Evolutionary conservation across 1,140 invertebrate species (phyloP).

Genomic region (Drosophila yakuba): DNA sequence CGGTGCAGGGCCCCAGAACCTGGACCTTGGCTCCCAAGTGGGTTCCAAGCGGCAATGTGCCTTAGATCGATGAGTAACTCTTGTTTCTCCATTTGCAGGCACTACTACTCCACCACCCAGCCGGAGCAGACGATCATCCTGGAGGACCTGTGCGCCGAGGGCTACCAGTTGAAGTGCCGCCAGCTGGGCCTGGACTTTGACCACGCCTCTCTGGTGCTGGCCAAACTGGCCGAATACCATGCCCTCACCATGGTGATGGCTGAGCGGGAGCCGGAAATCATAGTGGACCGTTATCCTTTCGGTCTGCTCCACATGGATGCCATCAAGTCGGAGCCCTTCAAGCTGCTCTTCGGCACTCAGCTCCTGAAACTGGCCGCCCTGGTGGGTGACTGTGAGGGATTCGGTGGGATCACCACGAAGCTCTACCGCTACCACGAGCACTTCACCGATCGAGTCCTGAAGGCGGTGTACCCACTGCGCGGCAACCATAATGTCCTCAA

Average conservation of each 20-base stretch:
- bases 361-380: slow-evolving; percentile 66
- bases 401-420: slow-evolving; percentile 78
- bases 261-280: slow-evolving; percentile 58
- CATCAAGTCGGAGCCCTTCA: slow-evolving; percentile 74
- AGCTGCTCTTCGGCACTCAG: slow-evolving; percentile 70
- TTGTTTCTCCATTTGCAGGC: slow-evolving; percentile 51
- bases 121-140: slow-evolving; percentile 78
- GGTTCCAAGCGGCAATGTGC: not conserved
- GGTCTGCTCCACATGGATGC: slow-evolving; percentile 75
- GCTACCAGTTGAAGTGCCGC: slow-evolving; percentile 75
- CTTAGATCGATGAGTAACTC: not conserved
- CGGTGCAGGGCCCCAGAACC: not conserved
- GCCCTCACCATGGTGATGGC: slow-evolving; percentile 76
- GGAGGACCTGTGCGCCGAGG: slow-evolving; percentile 65
- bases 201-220: slow-evolving; percentile 63
- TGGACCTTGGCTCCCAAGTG: slow-evolving; percentile 69
- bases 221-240: slow-evolving; percentile 76
- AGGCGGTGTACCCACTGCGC: slow-evolving; percentile 67
- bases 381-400: slow-evolving; percentile 84
- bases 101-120: slow-evolving; percentile 84
- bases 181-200: slow-evolving; percentile 67
- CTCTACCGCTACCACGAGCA: slow-evolving; percentile 77
- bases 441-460: slow-evolving; percentile 61
- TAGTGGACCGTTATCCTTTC: slow-evolving; percentile 72
- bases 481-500: slow-evolving; percentile 86